Evolutionary conservation across 2,888 invertebrate species (phyloP).

Genomic region (Agrochola litura): DNA sequence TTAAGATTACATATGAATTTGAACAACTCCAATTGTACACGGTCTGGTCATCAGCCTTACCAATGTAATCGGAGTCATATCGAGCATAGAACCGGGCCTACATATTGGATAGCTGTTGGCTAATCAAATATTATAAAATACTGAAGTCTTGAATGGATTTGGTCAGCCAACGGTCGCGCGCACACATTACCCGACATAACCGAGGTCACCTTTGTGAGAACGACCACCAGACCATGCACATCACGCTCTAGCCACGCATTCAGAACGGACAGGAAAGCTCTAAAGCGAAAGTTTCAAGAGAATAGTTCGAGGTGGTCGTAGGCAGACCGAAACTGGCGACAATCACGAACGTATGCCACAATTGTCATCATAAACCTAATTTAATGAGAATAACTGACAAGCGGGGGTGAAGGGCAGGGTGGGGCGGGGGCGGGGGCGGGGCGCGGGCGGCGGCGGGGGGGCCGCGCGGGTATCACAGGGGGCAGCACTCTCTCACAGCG

Average conservation of each 20-base stretch:
- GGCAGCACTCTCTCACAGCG: slow-evolving; percentile 72
- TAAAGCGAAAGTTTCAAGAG: slow-evolving; percentile 32
- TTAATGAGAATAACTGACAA: slow-evolving; percentile 54
- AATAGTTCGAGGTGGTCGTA: slow-evolving; percentile 23
- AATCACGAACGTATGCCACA: slow-evolving; percentile 59
- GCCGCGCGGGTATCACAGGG: slow-evolving; percentile 79
- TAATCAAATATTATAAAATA: slow-evolving; percentile 9
- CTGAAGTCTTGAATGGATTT: slow-evolving; percentile 22
- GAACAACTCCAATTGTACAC: background rate
- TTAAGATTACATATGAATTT: slow-evolving; percentile 8
- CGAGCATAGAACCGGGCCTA: background rate
- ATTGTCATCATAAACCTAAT: slow-evolving; percentile 55
- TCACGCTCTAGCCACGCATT: background rate
- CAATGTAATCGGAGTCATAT: background rate
- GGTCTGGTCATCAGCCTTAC: background rate
- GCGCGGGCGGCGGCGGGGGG: slow-evolving; percentile 58
- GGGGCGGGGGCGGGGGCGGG: slow-evolving; percentile 21
- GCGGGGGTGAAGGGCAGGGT: slow-evolving; percentile 47
- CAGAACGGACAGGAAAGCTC: slow-evolving; percentile 14
- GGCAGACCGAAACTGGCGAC: slow-evolving; percentile 30
- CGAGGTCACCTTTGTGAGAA: background rate
- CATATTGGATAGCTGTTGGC: background rate
- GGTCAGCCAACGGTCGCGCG: background rate
- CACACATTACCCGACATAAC: background rate
- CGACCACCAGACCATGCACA: background rate